Base-by-base conservation (phyloP, 2,888 invertebrate genomes). In the Neoaliturus tenellus region DNA sequence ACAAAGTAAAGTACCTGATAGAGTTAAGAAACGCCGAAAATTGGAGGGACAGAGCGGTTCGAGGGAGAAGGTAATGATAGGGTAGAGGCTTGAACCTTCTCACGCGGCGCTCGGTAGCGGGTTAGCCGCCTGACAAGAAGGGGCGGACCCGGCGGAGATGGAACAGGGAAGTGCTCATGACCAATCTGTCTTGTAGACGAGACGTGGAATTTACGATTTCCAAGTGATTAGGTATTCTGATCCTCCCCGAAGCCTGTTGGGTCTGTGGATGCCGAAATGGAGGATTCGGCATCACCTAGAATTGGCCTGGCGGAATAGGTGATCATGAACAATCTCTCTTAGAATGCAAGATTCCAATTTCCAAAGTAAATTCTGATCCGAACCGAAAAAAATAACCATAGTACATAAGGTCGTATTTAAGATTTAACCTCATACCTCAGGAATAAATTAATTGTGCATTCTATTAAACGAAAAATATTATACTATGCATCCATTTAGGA, bases 21-120 rank as follows among this genome's bases (percentile, higher is more conserved):
- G 62, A 62, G 62, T 62, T 62, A 62, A 62, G 62, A 31, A 62
- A 62, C 62, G 62, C 62, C 62, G 62, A 62, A 71, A 71, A 71
- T 71, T 71, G 71, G 71, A 39, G 71, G 14, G 71, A 1, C 71
- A 71, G 71, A 39, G 4, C n/a, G 33, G 8, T 5, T 10, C 6
- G 17, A 20, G 31, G 31, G 4, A 6, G 33, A n/a, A 55, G 55
- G 62, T 71, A 71, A 71, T 71, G 39, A 71, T 39, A 71, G 71
- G 71, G 62, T 62, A 28, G 62, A 14, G 62, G 28, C 62, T 28
- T 5, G 62, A 55, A 23, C 23, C 10, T 71, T 71, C 71, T 71
- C 71, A 71, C 71, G 71, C 39, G 8, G 35, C 0, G 39, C 33
- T 10, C 41, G 71, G 35, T 71, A 41, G 71, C 71, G 71, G 39